These are phyloP conservation scores for Hoplias malabaricus DNA, from an alignment of 2,113 vertebrate species.

Conservation along the genomic window DNA sequence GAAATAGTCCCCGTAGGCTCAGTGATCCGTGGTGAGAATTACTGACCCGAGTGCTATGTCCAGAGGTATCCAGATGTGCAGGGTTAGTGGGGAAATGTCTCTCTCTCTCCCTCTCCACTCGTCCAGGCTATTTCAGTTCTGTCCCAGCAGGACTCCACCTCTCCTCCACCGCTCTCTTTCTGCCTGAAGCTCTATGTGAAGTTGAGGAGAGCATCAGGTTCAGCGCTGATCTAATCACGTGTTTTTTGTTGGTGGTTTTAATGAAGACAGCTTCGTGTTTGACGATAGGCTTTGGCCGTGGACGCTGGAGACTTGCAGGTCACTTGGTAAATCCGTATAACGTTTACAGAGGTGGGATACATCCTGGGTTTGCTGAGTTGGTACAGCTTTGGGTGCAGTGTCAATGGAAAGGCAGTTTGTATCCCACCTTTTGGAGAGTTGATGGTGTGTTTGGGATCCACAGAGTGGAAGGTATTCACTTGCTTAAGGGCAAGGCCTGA, in stretches of 20 bases:
- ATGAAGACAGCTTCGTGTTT: no score
- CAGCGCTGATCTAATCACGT: not conserved
- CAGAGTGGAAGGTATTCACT: no score
- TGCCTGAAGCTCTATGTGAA: not conserved
- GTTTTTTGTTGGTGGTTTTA: not conserved
- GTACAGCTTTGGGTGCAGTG: no score
- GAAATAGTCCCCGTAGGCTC: not conserved
- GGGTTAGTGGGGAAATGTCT: not conserved
- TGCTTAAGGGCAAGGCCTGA: no score
- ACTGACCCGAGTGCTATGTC: not conserved
- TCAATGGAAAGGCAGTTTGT: no score
- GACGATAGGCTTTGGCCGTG: no score
- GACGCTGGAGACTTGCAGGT: no score
- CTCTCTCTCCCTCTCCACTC: not conserved
- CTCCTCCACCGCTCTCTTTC: not conserved
- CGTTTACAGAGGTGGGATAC: no score
- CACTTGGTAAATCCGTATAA: no score
- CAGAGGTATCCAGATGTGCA: not conserved
- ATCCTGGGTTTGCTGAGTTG: no score
- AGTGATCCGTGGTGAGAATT: slow-evolving; percentile 6
- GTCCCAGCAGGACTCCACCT: not conserved
- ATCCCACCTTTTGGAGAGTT: no score
- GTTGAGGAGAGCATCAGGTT: not conserved
- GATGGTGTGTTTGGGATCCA: no score
- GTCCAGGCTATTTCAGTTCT: not conserved